Base-by-base conservation (phyloP, 2,888 invertebrate species). In the Platerodrilus igneus region DNA sequence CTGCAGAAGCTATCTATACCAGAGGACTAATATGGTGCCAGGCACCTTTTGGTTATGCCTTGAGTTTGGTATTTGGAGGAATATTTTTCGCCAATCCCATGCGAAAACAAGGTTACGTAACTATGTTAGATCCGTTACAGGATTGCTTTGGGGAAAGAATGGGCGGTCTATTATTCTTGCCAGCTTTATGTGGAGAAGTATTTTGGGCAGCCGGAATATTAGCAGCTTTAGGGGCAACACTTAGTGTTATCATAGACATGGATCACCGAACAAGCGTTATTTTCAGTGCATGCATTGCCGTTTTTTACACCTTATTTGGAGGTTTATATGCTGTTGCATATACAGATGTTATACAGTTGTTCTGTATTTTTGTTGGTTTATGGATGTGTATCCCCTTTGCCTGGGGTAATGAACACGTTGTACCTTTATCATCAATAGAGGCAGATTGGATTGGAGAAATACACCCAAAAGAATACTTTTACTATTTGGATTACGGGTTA, bases 141-240 rank as follows among this genome's bases (percentile, higher is more conserved):
- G 91, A 92, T 66, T 84, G 86, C 40, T 96, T 96, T 67, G 97
- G 97, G 13, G 90, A 92, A 68, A 79, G 96, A 50, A 96, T 97
- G 92, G 97, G 97, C 14, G 96, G 96, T 1, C 73, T 97, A 48
- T 77, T 97, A 51, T 97, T 95, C 70, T 73, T 97, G 56, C 97
- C 97, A 2, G 96, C 97, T 0, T 80, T 99, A 2, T 89, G 94
- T 59, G 97, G 97, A 4, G 97, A 97, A 72, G 92, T 95, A 3
- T 97, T 99, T 73, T 97, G 97, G 97, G 95, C 96, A 0, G 97
- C 96, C 1, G 96, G 96, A 35, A 96, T 97, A 56, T 74, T 97
- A 36, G 93, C 96, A 0, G 97, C 97, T 4, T 74, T 97, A 23
- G 91, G 97, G 22, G 95, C 97, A 8, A 97, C 97, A 0, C 71